Evolutionary conservation across 2,113 vertebrate genomes (phyloP), one percentile per base, ranked within the genome.

Genomic region (Chionomys nivalis): DNA sequence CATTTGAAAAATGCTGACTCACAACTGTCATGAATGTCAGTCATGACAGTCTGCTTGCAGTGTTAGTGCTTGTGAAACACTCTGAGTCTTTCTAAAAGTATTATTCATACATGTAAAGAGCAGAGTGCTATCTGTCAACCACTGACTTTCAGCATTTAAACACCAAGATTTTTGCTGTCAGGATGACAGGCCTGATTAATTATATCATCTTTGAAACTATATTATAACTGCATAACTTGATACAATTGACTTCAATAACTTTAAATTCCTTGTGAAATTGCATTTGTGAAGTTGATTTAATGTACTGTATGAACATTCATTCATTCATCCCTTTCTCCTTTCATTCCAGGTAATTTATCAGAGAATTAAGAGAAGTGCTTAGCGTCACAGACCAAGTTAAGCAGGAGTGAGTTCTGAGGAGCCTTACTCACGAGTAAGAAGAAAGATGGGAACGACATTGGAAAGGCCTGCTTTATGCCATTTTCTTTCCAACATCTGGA

Each of bases 221-320:
- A 63, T 47, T 1, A 44, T 89, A 70, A 73, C 47, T 91, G 44
- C 31, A 52, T 93, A 89, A 91, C 90, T 86, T 31, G 76, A 72
- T 21, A 82, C 42, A 90, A 87, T 87, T 55, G 16, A 75, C 36
- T 87, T 7, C 65, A 70, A 63, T 36, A 92, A 42, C 7, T 68
- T 92, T 76, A 93, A 89, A 73, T 2, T 73, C 63, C 47, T 93
- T 87, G n/a, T 93, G 89, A 26, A 68, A 75, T 92, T 58, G 86
- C 31, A 70, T 61, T 55, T 8, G 23, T 68, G 36, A 94, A 68
- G 31, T 39, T 76, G 44, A 96, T 31, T 85, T 19, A 70, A 77
- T 63, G 19, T 68, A 42, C 28, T 52, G 24, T 55, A 63, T 90
- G 2, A n/a, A 77, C 10, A 78, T 94, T 16, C 17, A 49, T 70